Base-by-base conservation (phyloP, 1,140 invertebrate genomes). In the Nymphalis io region DNA sequence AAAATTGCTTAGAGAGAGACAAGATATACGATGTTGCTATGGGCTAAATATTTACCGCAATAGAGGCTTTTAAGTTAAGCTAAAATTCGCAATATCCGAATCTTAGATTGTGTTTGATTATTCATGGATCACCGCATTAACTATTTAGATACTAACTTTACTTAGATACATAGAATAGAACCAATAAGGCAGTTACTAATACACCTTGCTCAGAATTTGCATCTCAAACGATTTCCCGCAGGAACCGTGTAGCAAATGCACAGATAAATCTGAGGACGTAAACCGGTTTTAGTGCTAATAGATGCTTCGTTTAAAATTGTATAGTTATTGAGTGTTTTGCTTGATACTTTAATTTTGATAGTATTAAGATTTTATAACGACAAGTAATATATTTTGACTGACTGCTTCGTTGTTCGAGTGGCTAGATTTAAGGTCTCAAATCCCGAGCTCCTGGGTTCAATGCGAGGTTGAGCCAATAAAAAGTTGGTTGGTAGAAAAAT, bases 161-260 rank as follows among this genome's bases (percentile, higher is more conserved):
- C 67, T 70, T 70, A 66, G 59, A 64, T 62, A 66, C 48, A 73
- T 59, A 64, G 62, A 64, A 51, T 72, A 73, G 73, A 80, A 79
- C 80, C 78, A 82, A 87, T 85, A 84, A 82, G 81, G 62, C 82
- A 76, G 80, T 76, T 78, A 82, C 79, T 87, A 82, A 84, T 83
- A 83, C 72, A 82, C 75, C 75, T 76, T 60, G 71, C 74, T 79
- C 78, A 69, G 60, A 84, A 88, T 88, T 88, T 82, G 83, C 84
- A 88, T 87, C 79, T 84, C 84, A 88, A 88, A 88, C 81, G 81
- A 60, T 77, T 72, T 76, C 80, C 82, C 80, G 58, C 48, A 72
- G 81, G 80, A 77, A 65, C 72, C 68, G 66, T 64, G 77, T 78
- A 76, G 67, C 59, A 27, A 61, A 68, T 68, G 44, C 23, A 60